These are phyloP conservation scores for Oryzias melastigma DNA, from an alignment of 2,113 vertebrate genomes.

Conservation along the genomic window DNA sequence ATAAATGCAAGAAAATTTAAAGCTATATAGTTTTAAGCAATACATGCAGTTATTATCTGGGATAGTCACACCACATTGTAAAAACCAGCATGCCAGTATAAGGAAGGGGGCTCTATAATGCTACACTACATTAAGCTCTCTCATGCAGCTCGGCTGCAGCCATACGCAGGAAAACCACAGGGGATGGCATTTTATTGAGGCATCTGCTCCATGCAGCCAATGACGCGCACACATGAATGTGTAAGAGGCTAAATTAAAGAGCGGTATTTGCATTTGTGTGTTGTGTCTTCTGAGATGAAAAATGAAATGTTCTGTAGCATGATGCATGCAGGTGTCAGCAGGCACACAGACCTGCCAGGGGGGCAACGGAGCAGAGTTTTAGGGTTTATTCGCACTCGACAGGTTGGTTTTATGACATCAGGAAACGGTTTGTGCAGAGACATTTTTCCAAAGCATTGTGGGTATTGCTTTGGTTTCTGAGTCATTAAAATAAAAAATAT, in stretches of 20 bases:
- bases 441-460: too few relatives aligned
- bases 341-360: not conserved
- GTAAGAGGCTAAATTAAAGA: slow-evolving; percentile 24
- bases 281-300: slow-evolving; percentile 18
- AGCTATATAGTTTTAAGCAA: not conserved
- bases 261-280: slow-evolving; percentile 37
- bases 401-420: too few relatives aligned
- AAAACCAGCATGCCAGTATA: slow-evolving; percentile 26
- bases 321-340: not conserved
- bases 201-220: slow-evolving; percentile 63
- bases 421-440: too few relatives aligned
- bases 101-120: slow-evolving; percentile 40
- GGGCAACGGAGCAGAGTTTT: too few relatives aligned
- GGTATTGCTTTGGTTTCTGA: too few relatives aligned
- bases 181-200: slow-evolving; percentile 59
- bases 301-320: not conserved
- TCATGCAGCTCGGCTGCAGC: slow-evolving; percentile 46
- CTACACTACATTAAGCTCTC: slow-evolving; percentile 71
- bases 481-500: too few relatives aligned
- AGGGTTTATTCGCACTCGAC: too few relatives aligned
- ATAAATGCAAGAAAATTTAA: not conserved
- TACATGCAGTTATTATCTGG: slow-evolving; percentile 49
- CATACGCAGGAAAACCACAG: slow-evolving; percentile 52
- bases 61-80: slow-evolving; percentile 39
- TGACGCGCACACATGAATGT: slow-evolving; percentile 42